Evolutionary conservation across 2,888 invertebrate species (phyloP).

Genomic region (Entomobrya multifasciata): DNA sequence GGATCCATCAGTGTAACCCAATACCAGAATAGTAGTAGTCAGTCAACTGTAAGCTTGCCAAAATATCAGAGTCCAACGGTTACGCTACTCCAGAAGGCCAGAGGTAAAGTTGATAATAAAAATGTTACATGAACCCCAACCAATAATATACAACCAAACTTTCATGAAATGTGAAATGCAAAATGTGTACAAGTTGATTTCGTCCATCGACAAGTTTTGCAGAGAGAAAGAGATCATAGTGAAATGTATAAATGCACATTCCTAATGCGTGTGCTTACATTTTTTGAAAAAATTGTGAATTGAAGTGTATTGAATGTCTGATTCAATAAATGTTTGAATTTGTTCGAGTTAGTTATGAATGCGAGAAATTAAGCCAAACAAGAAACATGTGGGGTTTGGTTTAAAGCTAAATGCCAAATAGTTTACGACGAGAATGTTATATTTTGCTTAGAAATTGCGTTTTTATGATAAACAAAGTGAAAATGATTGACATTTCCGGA

Average conservation of each 20-base stretch:
- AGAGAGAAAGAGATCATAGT: not conserved
- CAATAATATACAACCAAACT: not conserved
- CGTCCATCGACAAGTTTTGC: not conserved
- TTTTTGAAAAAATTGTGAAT: too few relatives aligned
- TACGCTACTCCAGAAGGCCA: slow-evolving; percentile 91
- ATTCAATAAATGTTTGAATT: not conserved
- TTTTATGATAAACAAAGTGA: slow-evolving; percentile 7
- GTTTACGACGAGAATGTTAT: too few relatives aligned
- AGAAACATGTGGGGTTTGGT: slow-evolving; percentile 84
- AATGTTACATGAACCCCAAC: not conserved
- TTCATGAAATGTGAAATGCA: not conserved
- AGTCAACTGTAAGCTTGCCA: slow-evolving; percentile 83
- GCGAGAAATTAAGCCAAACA: not conserved
- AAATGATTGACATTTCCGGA: slow-evolving; percentile 67
- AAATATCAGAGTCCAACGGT: slow-evolving; percentile 93
- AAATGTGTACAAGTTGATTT: too few relatives aligned
- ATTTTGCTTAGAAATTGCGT: too few relatives aligned
- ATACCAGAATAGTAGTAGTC: slow-evolving; percentile 73
- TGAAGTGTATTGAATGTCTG: too few relatives aligned
- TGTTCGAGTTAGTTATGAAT: not conserved
- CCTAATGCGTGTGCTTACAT: too few relatives aligned
- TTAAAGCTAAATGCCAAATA: too few relatives aligned
- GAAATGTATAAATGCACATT: too few relatives aligned
- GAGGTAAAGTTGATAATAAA: slow-evolving; percentile 85
- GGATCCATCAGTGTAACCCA: slow-evolving; percentile 67